phyloP scores from a whole-genome alignment of 2,888 invertebrate species.

The Rutpela maculata region DNA sequence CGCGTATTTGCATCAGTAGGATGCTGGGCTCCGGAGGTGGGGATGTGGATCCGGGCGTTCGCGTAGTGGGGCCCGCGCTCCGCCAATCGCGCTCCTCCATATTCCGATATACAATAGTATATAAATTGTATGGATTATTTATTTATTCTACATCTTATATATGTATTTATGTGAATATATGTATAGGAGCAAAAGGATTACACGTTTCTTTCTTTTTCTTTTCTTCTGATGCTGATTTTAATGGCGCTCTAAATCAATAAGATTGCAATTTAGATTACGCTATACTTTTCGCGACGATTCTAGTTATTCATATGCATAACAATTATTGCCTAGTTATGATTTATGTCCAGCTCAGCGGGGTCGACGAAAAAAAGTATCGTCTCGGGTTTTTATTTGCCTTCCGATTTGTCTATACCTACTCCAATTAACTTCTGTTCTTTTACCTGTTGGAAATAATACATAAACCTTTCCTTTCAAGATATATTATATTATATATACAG shows the following conservation, averaged over 20 bases:
- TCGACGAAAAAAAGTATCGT: neutral
- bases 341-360: neutral
- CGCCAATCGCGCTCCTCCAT: slow-evolving; percentile 66
- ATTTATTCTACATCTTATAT: slow-evolving; percentile 75
- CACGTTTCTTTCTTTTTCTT: slow-evolving; percentile 62
- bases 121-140: slow-evolving; percentile 76
- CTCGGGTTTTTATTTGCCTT: neutral
- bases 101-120: slow-evolving; percentile 74
- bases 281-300: slow-evolving; percentile 42
- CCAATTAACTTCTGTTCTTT: neutral
- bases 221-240: slow-evolving; percentile 63
- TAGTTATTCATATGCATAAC: slow-evolving; percentile 26
- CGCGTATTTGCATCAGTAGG: slow-evolving; percentile 64
- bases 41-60: slow-evolving; percentile 66
- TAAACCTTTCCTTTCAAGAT: neutral
- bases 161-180: slow-evolving; percentile 74
- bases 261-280: slow-evolving; percentile 63
- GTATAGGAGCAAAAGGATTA: slow-evolving; percentile 70
- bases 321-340: slow-evolving; percentile 28
- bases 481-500: neutral
- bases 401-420: neutral
- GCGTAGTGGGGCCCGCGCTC: slow-evolving; percentile 63
- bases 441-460: neutral
- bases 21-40: slow-evolving; percentile 70
- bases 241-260: slow-evolving; percentile 68